Evolutionary conservation across 1,140 invertebrate species (phyloP), one percentile per base, ranked within the genome.

Genomic region (Brevipalpus yothersi): DNA sequence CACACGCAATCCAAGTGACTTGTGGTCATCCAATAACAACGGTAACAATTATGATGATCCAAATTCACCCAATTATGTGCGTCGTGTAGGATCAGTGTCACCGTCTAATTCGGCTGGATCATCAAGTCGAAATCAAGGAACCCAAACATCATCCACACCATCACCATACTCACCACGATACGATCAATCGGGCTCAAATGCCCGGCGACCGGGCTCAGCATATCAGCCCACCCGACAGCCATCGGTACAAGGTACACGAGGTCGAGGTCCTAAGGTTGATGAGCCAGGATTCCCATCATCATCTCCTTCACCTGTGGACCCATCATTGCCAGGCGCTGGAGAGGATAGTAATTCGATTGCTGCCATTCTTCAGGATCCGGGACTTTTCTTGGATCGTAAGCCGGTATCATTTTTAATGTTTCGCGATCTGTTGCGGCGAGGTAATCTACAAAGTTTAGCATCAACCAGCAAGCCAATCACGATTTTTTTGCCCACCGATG

Each of bases 401-500:
- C 61, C 58, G 8, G 58, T 63, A 12, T 51, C 59, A 31, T 54
- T 65, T n/a, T 56, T 41, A 2, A 60, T 42, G 53, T 60, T 65
- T 21, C 60, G 62, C 43, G 41, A 57, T 17, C 39, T 61, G 1
- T 54, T 65, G 15, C 47, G 60, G 1, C 60, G 60, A 53, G 60
- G 62, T 39, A 62, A 61, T 19, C 55, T 65, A 3, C 53, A 55
- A 42, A 54, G 62, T 53, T 40, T 63, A 15, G 54, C 49, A 12
- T 55, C 51, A 59, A 42, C 61, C 43, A 8, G 17, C 61, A 60
- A 58, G 11, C 61, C 70, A 2, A 71, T 67, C 63, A 74, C 72
- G 0, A 61, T 73, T 0, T 71, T 74, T 39, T 67, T 68, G 4
- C 72, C 72, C 15, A 66, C 65, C 15, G 68, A 74, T 62, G 64